Evolutionary conservation across 1,140 invertebrate genomes (phyloP), one percentile per base, ranked within the genome.

Genomic region (Orius insidiosus): DNA sequence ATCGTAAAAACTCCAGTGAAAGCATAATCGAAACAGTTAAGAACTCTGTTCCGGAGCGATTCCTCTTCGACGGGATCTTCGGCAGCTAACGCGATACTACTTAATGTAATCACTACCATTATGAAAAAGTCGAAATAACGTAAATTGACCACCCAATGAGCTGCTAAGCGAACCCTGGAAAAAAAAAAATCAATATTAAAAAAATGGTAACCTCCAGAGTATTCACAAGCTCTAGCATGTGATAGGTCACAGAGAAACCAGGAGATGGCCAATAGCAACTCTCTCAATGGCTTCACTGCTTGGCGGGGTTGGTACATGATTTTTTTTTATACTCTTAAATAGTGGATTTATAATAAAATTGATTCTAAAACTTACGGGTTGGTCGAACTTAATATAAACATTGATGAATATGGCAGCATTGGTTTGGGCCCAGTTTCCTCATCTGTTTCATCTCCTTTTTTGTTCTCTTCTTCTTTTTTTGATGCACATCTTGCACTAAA

Each of bases 111-210:
- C 59, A 98, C 88, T 60, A 96, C 74, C 93, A 98, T 98, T 64
- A 98, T 98, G 76, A 98, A 96, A 69, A 94, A 82, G 74, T 98
- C 94, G 75, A 98, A 98, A 75, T 96, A 97, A 64, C 80, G 80
- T 61, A 98, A 75, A 71, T 97, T 98, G 56, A 98, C 94, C 57
- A 97, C 82, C 82, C 89, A 95, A 72, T 98, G 94, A 64, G 86
- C 87, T 59, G 76, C 83, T 70, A 78, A 73, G 63, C 89, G 79
- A 63, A 93, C 75, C 63, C 87, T 92, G 67, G 44, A 74, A 70
- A 49, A 64, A 53, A 59, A n/a, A n/a, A n/a, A 58, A 48, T 24
- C 24, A 24, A 24, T 4, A 24, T 4, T 7, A 24, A 24, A 24
- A 24, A 24, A n/a, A n/a, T n/a, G n/a, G n/a, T n/a, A n/a, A n/a